A percentile compares a stretch with the other conserved stretches of the same genome.
Conservation (phyloP, 2,797 vertebrate species). For the Strix occidentalis region DNA sequence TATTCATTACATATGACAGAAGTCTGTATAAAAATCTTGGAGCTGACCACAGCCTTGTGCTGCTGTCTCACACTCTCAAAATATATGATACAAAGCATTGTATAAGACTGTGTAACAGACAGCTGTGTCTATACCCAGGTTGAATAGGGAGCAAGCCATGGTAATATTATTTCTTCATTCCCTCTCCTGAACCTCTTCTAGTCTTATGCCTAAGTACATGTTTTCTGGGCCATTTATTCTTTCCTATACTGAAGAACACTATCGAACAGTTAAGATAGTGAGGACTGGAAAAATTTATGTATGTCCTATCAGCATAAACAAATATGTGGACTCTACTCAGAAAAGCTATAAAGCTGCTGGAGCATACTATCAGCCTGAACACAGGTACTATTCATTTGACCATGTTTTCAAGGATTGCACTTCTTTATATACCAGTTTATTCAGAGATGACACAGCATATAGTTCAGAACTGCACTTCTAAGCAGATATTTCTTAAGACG, state of each 20-base stretch:
- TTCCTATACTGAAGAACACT: not conserved
- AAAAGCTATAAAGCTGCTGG: not conserved
- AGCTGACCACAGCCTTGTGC: not conserved
- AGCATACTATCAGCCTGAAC: not conserved
- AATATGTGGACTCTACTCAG: not conserved
- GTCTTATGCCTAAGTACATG: not conserved
- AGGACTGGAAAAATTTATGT: not conserved
- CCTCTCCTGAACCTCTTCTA: not conserved
- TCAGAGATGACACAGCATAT: not conserved
- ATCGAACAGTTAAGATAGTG: not conserved
- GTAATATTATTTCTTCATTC: not conserved
- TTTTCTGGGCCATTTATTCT: slow-evolving; percentile 6
- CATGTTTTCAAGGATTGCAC: not conserved
- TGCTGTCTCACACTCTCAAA: not conserved
- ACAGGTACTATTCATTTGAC: not conserved
- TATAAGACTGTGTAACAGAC: not conserved
- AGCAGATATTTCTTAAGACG: not conserved
- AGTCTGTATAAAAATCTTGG: not conserved
- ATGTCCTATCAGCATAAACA: not conserved
- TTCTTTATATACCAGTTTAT: not conserved
- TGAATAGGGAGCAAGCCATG: not conserved
- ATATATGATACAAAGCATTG: not conserved
- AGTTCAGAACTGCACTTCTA: not conserved
- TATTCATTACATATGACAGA: not conserved
- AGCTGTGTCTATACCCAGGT: not conserved